Conservation (phyloP, 2,888 invertebrate genomes). For the Muscina levida region DNA sequence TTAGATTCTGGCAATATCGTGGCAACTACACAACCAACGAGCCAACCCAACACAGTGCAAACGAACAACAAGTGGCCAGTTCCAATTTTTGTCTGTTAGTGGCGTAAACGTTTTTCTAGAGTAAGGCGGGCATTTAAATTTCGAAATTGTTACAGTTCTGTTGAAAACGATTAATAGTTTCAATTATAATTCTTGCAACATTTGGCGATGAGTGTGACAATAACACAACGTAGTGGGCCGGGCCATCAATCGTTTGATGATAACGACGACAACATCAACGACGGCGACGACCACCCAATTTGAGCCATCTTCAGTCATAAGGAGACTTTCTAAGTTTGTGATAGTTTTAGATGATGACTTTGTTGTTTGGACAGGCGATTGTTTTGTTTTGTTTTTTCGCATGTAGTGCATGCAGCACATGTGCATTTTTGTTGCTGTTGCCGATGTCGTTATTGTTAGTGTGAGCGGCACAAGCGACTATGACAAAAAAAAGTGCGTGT, state of each 20-base stretch:
- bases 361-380: background rate
- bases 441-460: no score
- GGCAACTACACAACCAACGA: no score
- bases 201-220: no score
- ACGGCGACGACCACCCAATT: slow-evolving; percentile 4
- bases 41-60: background rate
- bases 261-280: background rate
- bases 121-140: slow-evolving; percentile 27
- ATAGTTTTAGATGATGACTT: slow-evolving; percentile 15
- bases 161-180: slow-evolving; percentile 14
- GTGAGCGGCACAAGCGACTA: no score
- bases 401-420: background rate
- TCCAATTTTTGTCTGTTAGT: no score
- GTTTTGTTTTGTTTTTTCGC: slow-evolving; percentile 17
- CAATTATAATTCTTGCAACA: slow-evolving; percentile 27
- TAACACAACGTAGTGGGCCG: background rate
- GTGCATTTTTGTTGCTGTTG: slow-evolving; percentile 11
- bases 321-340: background rate
- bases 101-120: background rate
- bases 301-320: slow-evolving; percentile 11
- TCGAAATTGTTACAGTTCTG: background rate
- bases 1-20: slow-evolving; percentile 47
- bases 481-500: slow-evolving; percentile 19
- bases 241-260: slow-evolving; percentile 4
- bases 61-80: background rate